These are phyloP conservation scores for Nemurella pictetii DNA, from an alignment of 2,888 invertebrate species.

Conservation along the genomic window DNA sequence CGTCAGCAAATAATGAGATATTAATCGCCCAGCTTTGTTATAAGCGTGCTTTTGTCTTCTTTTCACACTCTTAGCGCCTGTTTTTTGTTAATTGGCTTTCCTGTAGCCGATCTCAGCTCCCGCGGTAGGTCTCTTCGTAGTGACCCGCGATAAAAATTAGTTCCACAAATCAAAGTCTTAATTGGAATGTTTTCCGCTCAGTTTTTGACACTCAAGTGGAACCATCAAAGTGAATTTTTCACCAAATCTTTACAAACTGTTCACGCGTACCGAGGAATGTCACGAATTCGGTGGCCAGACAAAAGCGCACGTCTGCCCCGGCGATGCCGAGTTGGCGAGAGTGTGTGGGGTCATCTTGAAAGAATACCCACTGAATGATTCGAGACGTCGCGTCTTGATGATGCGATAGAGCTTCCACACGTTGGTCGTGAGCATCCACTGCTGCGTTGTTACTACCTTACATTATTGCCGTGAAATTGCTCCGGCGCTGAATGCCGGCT, in stretches of 20 bases:
- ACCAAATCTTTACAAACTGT: not conserved
- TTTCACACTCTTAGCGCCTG: not conserved
- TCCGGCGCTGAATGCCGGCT: not conserved
- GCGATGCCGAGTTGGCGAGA: not conserved
- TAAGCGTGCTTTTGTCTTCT: not conserved
- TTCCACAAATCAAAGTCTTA: not conserved
- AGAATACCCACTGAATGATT: not conserved
- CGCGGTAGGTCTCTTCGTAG: not conserved
- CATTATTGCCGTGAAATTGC: slow-evolving; percentile 10
- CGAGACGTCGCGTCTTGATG: not conserved
- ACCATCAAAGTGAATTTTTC: not conserved
- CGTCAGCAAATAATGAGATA: not conserved
- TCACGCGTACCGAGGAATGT: not conserved
- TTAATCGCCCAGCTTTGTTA: not conserved
- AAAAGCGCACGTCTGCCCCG: not conserved
- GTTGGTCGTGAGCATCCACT: not conserved
- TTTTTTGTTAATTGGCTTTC: not conserved
- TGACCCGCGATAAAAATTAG: not conserved
- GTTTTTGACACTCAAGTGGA: not conserved
- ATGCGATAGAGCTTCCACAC: not conserved
- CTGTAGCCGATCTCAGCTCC: not conserved
- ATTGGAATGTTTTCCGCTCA: not conserved
- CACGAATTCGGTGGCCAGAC: not conserved
- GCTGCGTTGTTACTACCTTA: slow-evolving; percentile 9
- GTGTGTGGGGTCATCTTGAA: not conserved